Conservation (phyloP, 2,113 vertebrate genomes). For the Stictonetta naevosa region DNA sequence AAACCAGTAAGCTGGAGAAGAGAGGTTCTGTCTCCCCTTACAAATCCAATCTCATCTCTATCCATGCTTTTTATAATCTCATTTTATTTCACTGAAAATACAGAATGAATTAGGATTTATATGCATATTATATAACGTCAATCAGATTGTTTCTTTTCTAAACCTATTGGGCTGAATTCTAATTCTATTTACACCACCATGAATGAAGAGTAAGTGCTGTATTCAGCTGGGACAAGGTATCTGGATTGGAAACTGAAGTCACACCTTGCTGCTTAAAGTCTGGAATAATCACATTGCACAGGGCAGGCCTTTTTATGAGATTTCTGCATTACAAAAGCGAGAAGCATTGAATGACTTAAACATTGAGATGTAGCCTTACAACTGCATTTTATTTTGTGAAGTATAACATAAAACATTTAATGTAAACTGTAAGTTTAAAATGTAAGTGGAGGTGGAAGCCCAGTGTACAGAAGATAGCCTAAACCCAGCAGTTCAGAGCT, state of each 20-base stretch:
- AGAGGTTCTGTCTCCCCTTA: neutral
- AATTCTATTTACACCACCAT: neutral
- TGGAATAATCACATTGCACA: neutral
- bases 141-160: neutral
- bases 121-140: neutral
- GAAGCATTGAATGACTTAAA: neutral
- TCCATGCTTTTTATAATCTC: neutral
- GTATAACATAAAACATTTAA: neutral
- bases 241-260: neutral
- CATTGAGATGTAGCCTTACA: neutral
- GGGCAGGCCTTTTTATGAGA: neutral
- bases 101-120: neutral
- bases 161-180: neutral
- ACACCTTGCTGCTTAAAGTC: rapidly evolving
- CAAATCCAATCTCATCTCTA: neutral
- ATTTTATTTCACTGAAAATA: neutral
- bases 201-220: neutral
- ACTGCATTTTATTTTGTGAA: neutral
- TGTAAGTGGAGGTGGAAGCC: neutral
- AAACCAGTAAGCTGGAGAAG: neutral
- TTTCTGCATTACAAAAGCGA: neutral
- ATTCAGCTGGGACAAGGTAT: neutral
- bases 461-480: neutral
- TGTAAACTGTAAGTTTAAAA: neutral
- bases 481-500: neutral